Evolutionary conservation across 2,888 invertebrate species (phyloP), one percentile per base, ranked within the genome.

Genomic region (Atethmia centrago): DNA sequence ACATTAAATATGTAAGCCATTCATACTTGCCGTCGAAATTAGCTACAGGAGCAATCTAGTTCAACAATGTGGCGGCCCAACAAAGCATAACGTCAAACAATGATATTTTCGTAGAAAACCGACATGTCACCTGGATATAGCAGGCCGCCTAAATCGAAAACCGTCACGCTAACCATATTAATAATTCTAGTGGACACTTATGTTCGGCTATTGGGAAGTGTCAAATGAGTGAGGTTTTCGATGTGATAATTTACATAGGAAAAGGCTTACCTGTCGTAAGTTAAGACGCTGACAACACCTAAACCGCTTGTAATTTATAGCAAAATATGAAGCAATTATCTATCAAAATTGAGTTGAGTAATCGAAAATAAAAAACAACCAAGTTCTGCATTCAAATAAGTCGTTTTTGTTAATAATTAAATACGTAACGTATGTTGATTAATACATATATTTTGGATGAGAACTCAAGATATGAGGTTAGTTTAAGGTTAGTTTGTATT

Each of bases 151-250:
- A 83, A 87, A 86, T 84, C 82, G 82, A 85, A 84, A 81, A 47
- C 68, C 67, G 51, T 64, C 42, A 14, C 19, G 74, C 80, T 83
- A 81, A 82, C 83, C 73, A 71, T 88, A 86, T 89, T 86, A 87
- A 88, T 88, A 85, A 88, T 88, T 86, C 86, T 87, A 74, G 58
- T 83, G 82, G 82, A 85, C 85, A 85, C 71, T 80, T 77, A 77
- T 81, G 84, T 85, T 77, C 70, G 63, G 56, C 49, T 76, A 72
- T 56, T 36, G 19, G 28, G 28, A 79, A 61, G 0, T 62, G 31
- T 14, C 42, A 78, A 61, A 49, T 45, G 19, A n/a, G 36, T 62
- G 10, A 25, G 28, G 51, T 51, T 58, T 64, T 79, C 68, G 75
- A 80, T 77, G 21, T 40, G 21, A 40, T 66, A 66, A 67, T 42